Conservation (phyloP, 2,888 invertebrate species). For the Catonia carolina region DNA sequence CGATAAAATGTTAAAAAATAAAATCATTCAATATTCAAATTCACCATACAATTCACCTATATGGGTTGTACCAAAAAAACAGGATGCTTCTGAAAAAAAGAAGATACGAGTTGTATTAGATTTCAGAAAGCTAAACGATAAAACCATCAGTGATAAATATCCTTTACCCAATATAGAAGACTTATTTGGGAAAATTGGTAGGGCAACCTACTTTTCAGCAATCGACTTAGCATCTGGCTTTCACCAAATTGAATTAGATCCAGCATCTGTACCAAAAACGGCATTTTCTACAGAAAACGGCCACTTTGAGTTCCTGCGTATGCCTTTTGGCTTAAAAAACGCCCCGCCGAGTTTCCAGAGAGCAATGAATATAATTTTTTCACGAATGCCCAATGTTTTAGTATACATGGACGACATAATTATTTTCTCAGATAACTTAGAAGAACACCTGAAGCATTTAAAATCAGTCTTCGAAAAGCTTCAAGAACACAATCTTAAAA, state of each 20-base stretch:
- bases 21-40: constrained; percentile 18
- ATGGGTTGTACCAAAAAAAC: too few relatives aligned
- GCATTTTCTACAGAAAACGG: constrained; percentile 18
- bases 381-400: constrained; percentile 15
- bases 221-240: constrained; percentile 20
- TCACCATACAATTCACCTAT: constrained; percentile 14
- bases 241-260: constrained; percentile 19
- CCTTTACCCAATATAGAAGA: constrained; percentile 22
- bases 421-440: constrained; percentile 13
- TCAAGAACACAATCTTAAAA: constrained; percentile 14
- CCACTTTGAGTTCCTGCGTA: constrained; percentile 16
- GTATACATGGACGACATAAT: constrained; percentile 26
- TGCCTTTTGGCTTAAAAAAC: constrained; percentile 21
- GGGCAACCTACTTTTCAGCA: constrained; percentile 17
- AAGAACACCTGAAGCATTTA: too few relatives aligned
- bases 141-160: constrained; percentile 21
- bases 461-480: constrained; percentile 13
- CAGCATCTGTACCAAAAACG: constrained; percentile 18
- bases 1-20: constrained; percentile 19
- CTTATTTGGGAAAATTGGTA: constrained; percentile 17
- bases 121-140: constrained; percentile 17
- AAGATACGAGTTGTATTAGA: constrained; percentile 20
- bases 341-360: constrained; percentile 19
- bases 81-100: constrained; percentile 15
- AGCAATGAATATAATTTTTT: constrained; percentile 13